phyloP scores from a whole-genome alignment of 2,113 vertebrate species.

The Sialia sialis region DNA sequence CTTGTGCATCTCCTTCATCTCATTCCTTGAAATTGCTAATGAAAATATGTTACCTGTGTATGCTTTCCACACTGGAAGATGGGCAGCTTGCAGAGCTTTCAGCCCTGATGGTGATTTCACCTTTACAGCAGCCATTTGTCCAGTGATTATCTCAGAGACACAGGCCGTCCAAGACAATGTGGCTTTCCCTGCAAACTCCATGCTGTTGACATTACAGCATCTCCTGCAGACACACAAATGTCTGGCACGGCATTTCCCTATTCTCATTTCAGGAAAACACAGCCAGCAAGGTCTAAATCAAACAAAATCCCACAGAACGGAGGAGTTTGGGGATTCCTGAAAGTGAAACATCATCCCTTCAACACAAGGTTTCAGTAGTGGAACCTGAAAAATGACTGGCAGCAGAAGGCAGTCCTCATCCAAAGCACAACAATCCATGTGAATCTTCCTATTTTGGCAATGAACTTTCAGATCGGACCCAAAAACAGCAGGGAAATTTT shows the following conservation, averaged over 20 bases:
- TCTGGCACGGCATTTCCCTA: neutral
- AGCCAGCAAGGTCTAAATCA: neutral
- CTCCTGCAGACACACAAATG: neutral
- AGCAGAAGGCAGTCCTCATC: neutral
- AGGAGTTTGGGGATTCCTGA: neutral
- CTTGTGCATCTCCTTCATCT: neutral
- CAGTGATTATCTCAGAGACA: neutral
- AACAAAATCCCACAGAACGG: neutral
- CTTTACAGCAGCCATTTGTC: neutral
- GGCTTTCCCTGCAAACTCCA: neutral
- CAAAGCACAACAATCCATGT: neutral
- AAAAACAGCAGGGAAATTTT: neutral
- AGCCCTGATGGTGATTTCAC: neutral
- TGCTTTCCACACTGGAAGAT: neutral
- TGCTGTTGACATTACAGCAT: neutral
- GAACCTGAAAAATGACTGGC: neutral
- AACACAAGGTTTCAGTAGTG: neutral
- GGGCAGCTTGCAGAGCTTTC: neutral
- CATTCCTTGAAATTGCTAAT: neutral
- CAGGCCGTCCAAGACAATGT: fast-evolving
- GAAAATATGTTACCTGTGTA: neutral
- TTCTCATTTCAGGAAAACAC: neutral
- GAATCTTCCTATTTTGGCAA: neutral
- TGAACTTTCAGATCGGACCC: neutral
- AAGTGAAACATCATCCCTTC: neutral